Percentiles rank a stretch among this genome's conserved stretches.
Conservation (phyloP, 92 coral and sea anemone genomes). For the Heteractis magnifica region DNA sequence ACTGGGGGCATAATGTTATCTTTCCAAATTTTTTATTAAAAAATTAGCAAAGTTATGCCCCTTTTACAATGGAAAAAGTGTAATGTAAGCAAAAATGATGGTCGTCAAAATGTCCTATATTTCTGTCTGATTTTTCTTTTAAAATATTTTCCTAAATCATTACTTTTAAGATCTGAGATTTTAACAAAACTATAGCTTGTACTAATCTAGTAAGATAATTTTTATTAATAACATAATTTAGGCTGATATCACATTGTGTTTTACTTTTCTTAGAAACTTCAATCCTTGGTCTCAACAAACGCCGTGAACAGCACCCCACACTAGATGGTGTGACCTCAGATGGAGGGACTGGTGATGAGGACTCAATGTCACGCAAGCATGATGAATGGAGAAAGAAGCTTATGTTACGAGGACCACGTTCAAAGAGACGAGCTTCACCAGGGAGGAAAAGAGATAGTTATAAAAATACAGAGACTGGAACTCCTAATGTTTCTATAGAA, state of each 20-base stretch:
- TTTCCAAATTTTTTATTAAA: too few species aligned
- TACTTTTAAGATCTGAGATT: too few species aligned
- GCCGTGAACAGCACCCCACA: slow-evolving; percentile 19
- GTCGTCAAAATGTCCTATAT: too few species aligned
- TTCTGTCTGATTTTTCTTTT: too few species aligned
- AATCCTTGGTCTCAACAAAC: not conserved
- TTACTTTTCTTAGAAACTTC: not conserved
- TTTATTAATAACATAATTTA: not conserved
- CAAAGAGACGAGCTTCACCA: slow-evolving; percentile 21
- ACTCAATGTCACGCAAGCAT: slow-evolving; percentile 63
- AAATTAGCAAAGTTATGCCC: too few species aligned
- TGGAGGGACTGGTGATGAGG: slow-evolving; percentile 89
- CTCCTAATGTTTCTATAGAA: slow-evolving; percentile 41
- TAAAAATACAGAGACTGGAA: slow-evolving; percentile 2
- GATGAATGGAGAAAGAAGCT: slow-evolving; percentile 18
- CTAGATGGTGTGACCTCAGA: slow-evolving; percentile 71
- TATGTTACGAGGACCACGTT: not conserved
- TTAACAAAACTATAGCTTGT: too few species aligned
- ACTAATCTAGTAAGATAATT: not conserved
- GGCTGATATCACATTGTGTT: not conserved
- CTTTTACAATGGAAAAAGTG: too few species aligned
- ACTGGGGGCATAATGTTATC: too few species aligned
- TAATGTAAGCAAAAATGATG: too few species aligned
- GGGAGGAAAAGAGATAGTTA: slow-evolving; percentile 4
- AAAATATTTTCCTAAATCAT: too few species aligned